Conservation (phyloP, 1,140 invertebrate genomes). For the Hyphantria cunea region DNA sequence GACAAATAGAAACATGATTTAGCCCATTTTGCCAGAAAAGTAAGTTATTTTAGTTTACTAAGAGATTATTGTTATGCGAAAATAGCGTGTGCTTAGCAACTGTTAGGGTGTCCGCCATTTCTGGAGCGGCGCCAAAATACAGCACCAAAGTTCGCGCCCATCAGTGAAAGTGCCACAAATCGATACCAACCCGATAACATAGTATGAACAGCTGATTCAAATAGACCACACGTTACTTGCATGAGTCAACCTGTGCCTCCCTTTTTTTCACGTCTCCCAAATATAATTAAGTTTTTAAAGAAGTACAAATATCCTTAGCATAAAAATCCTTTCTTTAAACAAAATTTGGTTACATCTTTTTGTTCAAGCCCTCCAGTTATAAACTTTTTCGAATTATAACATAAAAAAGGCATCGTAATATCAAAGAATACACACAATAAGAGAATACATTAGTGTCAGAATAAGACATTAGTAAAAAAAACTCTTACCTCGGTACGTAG, state of each 20-base stretch:
- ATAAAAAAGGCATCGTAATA: neutral
- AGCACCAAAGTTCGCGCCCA: conserved; percentile 34
- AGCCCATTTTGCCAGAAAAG: neutral
- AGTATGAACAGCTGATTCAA: conserved; percentile 50
- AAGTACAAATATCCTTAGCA: too few relatives aligned
- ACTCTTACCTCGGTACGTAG: conserved; percentile 46
- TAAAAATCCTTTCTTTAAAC: too few relatives aligned
- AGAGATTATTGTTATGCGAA: conserved; percentile 21
- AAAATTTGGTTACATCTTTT: too few relatives aligned
- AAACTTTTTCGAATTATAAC: too few relatives aligned
- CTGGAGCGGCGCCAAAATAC: conserved; percentile 62
- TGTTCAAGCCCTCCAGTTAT: conserved; percentile 2
- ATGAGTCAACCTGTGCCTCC: neutral
- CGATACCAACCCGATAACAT: conserved; percentile 49
- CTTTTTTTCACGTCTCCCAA: neutral
- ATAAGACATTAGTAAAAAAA: conserved; percentile 26
- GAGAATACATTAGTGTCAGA: conserved; percentile 18
- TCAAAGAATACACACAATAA: neutral
- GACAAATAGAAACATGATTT: neutral
- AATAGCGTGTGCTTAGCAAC: conserved; percentile 39
- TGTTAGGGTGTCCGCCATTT: conserved; percentile 30
- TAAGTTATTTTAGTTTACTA: neutral
- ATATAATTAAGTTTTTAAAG: too few relatives aligned
- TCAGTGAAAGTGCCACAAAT: conserved; percentile 63
- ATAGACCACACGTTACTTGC: conserved; percentile 8